Base-by-base conservation (phyloP, 2,888 invertebrate species). In the Tetragonisca angustula region DNA sequence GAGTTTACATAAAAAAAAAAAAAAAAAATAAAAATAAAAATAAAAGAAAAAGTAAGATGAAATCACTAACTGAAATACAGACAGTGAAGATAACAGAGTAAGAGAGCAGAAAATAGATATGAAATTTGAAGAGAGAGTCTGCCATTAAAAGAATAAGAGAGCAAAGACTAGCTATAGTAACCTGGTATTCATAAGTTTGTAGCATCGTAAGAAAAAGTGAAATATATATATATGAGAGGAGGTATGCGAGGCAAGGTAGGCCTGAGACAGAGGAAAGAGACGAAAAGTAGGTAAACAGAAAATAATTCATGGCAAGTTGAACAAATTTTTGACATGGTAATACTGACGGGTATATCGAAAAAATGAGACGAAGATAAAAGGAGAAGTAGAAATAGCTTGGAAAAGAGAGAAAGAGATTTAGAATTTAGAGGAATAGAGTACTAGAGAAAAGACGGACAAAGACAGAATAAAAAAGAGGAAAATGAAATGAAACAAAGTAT, bases 241-340 rank as follows among this genome's bases (percentile, higher is more conserved):
- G 36, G 21, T 69, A 52, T 62, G 61, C 54, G 24, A 75, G 52
- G 24, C n/a, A 64, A 83, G 24, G 70, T 50, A 73, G 61, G 50
- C 36, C 72, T 52, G 24, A 75, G 43, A 73, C 32, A 62, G 24
- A 50, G 32, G 43, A 52, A 27, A 43, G 9, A 43, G 2, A 15
- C 65, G n/a, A 61, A 77, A 71, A 56, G 77, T 21, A 68, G 36
- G 2, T 32, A 36, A 32, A 36, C 79, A 54, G 50, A 69, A 76
- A 79, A 81, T 79, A 81, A 86, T 76, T 87, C 56, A 83, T 84
- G 87, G 88, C 87, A 90, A 91, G 87, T 82, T 79, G 32, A 83
- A 86, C 81, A 78, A 90, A 90, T 89, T 91, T 27, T 90, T 74
- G 84, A 89, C 82, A 86, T 85, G 75, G 65, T 91, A 91, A 92